These are phyloP conservation scores for Palythoa heliodiscus DNA, from an alignment of 92 coral and sea anemone species.

Conservation along the genomic window DNA sequence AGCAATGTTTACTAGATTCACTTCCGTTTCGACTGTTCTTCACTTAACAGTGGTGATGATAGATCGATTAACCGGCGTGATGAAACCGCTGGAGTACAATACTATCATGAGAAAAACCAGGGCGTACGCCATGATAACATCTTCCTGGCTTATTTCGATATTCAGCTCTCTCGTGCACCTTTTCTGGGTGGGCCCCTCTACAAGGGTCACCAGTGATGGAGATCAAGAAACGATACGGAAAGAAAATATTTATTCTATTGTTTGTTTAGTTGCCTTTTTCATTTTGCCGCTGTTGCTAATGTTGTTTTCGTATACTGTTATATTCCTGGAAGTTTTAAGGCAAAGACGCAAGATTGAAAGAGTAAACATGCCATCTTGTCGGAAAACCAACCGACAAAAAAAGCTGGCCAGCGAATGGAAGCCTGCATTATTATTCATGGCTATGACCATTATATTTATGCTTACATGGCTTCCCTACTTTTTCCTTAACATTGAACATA, in stretches of 20 bases:
- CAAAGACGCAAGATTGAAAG: slow-evolving; percentile 5
- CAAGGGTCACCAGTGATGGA: not conserved
- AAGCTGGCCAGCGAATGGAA: slow-evolving; percentile 35
- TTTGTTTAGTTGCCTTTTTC: not conserved
- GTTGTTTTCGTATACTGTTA: not conserved
- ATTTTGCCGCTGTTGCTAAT: not conserved
- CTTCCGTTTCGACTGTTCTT: slow-evolving; percentile 61
- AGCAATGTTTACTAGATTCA: slow-evolving; percentile 52
- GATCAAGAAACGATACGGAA: not conserved
- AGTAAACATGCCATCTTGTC: not conserved
- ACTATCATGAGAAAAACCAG: slow-evolving; percentile 56
- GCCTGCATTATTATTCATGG: slow-evolving; percentile 52
- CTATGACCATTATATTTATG: slow-evolving; percentile 55
- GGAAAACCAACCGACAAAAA: not conserved
- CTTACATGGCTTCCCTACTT: slow-evolving; percentile 65
- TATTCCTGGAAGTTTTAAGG: not conserved
- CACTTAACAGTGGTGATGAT: slow-evolving; percentile 63
- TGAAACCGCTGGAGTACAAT: slow-evolving; percentile 51
- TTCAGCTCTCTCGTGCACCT: not conserved
- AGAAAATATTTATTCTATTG: not conserved
- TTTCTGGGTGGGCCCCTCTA: not conserved
- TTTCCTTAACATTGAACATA: slow-evolving; percentile 38
- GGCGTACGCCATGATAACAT: slow-evolving; percentile 31
- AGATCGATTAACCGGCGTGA: slow-evolving; percentile 64
- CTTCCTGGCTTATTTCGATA: slow-evolving; percentile 48